A percentile compares a stretch with the other conserved stretches of the same genome.
Conservation (phyloP, 2,113 vertebrate species). For the Chaetorhynchus papuensis region DNA sequence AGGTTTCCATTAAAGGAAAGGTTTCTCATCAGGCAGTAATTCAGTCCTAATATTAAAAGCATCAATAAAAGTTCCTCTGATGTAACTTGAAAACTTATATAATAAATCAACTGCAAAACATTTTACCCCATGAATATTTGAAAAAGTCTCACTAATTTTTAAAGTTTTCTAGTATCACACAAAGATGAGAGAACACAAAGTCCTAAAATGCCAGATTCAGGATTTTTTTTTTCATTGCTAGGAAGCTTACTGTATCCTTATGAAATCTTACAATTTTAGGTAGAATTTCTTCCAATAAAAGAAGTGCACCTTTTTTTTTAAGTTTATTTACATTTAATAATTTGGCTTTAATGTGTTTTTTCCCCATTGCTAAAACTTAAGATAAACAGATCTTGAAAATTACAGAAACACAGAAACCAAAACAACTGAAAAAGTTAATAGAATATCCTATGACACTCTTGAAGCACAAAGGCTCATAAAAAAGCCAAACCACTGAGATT, state of each 20-base stretch:
- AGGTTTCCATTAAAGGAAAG: background rate
- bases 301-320: fast-evolving
- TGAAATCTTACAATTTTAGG: background rate
- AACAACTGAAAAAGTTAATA: background rate
- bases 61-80: background rate
- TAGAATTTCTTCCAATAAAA: background rate
- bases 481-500: background rate
- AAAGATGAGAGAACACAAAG: background rate
- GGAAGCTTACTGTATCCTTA: background rate
- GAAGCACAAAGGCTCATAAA: background rate
- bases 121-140: background rate
- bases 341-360: background rate
- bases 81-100: background rate
- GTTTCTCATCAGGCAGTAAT: background rate
- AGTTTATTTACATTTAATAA: background rate
- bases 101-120: background rate
- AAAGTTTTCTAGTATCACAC: background rate
- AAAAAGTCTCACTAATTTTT: background rate
- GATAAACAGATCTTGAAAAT: background rate
- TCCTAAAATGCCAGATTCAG: background rate
- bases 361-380: background rate
- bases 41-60: background rate
- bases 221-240: background rate
- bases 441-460: background rate
- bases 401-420: background rate